Percentiles rank a stretch among this genome's conserved stretches.
Evolutionary conservation across 2,113 vertebrate genomes (phyloP).

Genomic region (Pungitius pungitius): DNA sequence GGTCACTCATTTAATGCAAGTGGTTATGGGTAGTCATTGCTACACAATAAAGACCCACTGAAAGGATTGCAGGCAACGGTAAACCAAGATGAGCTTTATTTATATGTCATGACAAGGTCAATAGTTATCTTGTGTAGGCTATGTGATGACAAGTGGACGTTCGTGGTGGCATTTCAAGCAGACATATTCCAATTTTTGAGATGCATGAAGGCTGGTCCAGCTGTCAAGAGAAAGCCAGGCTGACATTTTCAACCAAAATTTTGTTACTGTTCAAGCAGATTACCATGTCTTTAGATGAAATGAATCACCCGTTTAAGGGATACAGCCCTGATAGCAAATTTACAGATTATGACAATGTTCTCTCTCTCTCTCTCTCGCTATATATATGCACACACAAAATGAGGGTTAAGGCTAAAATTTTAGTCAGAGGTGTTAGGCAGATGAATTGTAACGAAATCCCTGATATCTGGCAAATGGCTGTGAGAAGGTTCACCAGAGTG

Average conservation of each 20-base stretch:
- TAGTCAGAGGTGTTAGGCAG: slow-evolving; percentile 76
- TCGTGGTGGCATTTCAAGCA: slow-evolving; percentile 69
- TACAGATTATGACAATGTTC: slow-evolving; percentile 68
- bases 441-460: slow-evolving; percentile 81
- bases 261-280: slow-evolving; percentile 55
- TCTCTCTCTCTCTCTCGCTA: slow-evolving; percentile 62
- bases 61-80: slow-evolving; percentile 51
- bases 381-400: slow-evolving; percentile 61
- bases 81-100: slow-evolving; percentile 83
- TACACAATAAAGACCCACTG: background rate
- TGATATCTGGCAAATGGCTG: slow-evolving; percentile 83
- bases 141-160: slow-evolving; percentile 64
- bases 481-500: slow-evolving; percentile 75
- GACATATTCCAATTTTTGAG: slow-evolving; percentile 61
- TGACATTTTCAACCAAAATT: slow-evolving; percentile 43
- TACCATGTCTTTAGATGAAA: slow-evolving; percentile 58
- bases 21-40: background rate
- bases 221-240: slow-evolving; percentile 66
- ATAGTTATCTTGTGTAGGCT: slow-evolving; percentile 67
- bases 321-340: slow-evolving; percentile 75
- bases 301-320: slow-evolving; percentile 57
- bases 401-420: slow-evolving; percentile 83
- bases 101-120: slow-evolving; percentile 75
- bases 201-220: slow-evolving; percentile 64
- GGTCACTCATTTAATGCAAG: background rate